A percentile compares a stretch with the other conserved stretches of the same genome.
Conservation (phyloP, 2,113 vertebrate genomes). For the Sylvietta virens region DNA sequence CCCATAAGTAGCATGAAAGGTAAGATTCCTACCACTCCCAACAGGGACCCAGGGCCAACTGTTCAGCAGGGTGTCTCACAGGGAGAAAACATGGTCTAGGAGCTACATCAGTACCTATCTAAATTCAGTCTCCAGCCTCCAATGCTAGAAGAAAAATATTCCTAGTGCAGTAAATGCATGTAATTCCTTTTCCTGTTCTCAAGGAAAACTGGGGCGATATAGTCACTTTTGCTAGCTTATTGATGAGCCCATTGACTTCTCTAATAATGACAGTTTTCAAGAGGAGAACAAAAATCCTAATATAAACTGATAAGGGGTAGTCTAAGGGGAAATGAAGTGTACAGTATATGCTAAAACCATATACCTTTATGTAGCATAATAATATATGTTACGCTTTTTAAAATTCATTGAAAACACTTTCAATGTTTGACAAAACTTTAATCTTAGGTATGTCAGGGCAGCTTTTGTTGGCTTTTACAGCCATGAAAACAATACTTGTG, state of each 20-base stretch:
- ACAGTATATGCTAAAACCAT: neutral
- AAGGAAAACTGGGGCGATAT: neutral
- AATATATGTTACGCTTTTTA: neutral
- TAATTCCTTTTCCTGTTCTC: neutral
- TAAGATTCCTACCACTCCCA: constrained; percentile 20
- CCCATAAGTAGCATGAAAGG: constrained; percentile 27
- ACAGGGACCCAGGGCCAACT: neutral
- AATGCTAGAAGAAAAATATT: neutral
- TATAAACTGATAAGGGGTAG: neutral
- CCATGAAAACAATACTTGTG: neutral
- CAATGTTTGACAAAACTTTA: neutral
- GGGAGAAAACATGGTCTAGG: constrained; percentile 6
- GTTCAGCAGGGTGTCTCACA: neutral
- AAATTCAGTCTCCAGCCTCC: neutral
- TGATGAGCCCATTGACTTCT: neutral
- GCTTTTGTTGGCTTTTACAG: neutral
- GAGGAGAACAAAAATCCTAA: neutral
- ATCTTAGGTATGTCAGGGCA: neutral
- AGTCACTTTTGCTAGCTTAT: neutral
- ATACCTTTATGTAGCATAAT: neutral
- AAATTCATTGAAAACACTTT: neutral
- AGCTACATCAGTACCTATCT: neutral
- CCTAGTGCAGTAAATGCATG: neutral
- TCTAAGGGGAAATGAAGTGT: neutral
- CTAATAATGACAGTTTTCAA: neutral